Evolutionary conservation across 2,888 invertebrate genomes (phyloP), one percentile per base, ranked within the genome.

Genomic region (Meiosimyza platycephala): DNA sequence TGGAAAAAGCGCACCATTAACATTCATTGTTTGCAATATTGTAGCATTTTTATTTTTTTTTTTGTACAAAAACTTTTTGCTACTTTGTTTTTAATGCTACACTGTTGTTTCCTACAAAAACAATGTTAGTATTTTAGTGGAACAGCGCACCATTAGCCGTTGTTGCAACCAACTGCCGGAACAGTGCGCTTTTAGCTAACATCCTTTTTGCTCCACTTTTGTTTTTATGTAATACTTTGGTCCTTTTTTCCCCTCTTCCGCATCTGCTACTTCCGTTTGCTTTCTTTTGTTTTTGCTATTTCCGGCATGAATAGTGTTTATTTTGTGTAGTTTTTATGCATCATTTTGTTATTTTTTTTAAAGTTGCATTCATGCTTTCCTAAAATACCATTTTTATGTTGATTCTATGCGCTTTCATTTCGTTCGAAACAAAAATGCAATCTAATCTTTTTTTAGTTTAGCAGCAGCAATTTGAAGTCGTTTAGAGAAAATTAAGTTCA

Each of bases 271-370:
- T 55, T 55, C 55, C 55, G 16, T 55, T 22, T 22, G 55, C 16
- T 22, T 18, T 55, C 22, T 55, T 18, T 16, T 16, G 13, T 55
- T 55, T 55, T 55, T 6, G 7, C 54, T 13, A 55, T 55, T 55
- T 22, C 55, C 16, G 16, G 16, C 22, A 55, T 55, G 18, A 18
- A 55, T 55, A 15, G 16, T 40, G 40, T 40, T 40, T 40, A 40
- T 40, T 40, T 40, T 40, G 40, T 40, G 9, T 40, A 40, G 40
- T 40, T 40, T 40, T 40, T 40, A 40, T 40, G n/a, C 54, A 16
- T n/a, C 54, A 16, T 54, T 54, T 54, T 54, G n/a, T 54, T 52
- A 54, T 54, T 54, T 54, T 54, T n/a, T 54, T 16, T 16, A 5
- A 5, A 16, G 16, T 16, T 11, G 4, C n/a, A 18, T 11, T 55